Base-by-base conservation (phyloP, 2,113 vertebrate species). In the Tauraco erythrolophus region DNA sequence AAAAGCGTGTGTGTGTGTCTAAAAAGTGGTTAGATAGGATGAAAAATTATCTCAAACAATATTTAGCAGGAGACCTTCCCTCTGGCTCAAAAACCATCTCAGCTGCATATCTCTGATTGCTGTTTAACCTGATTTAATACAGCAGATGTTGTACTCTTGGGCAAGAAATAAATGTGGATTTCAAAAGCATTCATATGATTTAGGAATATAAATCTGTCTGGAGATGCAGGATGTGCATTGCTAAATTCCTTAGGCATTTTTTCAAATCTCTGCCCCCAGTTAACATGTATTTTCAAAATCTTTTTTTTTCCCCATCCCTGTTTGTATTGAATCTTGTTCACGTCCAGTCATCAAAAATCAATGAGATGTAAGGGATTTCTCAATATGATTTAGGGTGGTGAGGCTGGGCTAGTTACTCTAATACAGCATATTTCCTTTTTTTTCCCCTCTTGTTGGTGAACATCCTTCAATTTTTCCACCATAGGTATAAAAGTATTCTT, bases 381-480 rank as follows among this genome's bases (percentile, higher is more conserved):
- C 66, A 56, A 2, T 37, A 6, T 28, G 22, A 62, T 30, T 62
- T 56, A 25, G 19, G 14, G 28, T 57, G 41, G 21, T 28, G 41
- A 54, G 46, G 19, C 68, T 68, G 41, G 22, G 39, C n/a, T 62
- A 30, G 46, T 78, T 72, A 58, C 13, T 33, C 25, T 22, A 57
- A 70, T 3, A 39, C 1, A 41, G 2, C 61, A 30, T 35, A 65
- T 35, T 10, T 14, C 9, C 1, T 9, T 8, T 7, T 2, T 19
- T 28, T 16, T 16, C 2, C 14, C 14, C 46, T 82, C 68, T 33
- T 41, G 7, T 19, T 76, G 9, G 21, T 43, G 25, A 39, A 77
- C 15, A 77, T 14, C 14, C 33, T 48, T 39, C 11, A 54, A 8
- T 45, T 83, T 80, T 89, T 53, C 30, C 50, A 43, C 10, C 0